Base-by-base conservation (phyloP, 2,113 vertebrate genomes). In the Ailuropoda melanoleuca region DNA sequence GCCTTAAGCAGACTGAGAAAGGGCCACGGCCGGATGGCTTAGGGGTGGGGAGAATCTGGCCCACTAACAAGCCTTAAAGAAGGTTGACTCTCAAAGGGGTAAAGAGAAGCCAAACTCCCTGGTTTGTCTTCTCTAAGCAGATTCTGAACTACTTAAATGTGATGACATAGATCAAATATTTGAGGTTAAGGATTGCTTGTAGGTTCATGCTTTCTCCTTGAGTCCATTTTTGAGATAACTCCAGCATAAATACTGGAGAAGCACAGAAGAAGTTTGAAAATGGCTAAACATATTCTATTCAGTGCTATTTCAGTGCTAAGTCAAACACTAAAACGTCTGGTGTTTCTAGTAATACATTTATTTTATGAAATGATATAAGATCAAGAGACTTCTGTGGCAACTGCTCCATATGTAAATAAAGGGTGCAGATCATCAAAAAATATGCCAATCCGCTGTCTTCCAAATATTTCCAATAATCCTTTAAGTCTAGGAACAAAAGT, bases 141-240 rank as follows among this genome's bases (percentile, higher is more conserved):
- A 96, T 93, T 90, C 93, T 88, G 92, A 97, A 81, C 93, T 84
- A 72, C 96, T 96, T 90, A 95, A 90, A 96, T 64, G 90, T 95
- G 92, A 97, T 97, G 97, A 96, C 98, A 97, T 75, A 88, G 92
- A 97, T 96, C 96, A 96, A 96, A 98, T 98, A 97, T 96, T 95
- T 98, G 97, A 96, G 97, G 97, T 95, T 97, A 93, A 93, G 72
- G 58, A 96, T 78, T 88, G 88, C 97, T 97, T 97, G 96, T 94
- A 96, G 95, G 50, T 62, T 93, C 97, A 60, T 93, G 88, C 64
- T 82, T 95, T 96, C 81, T 94, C 81, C 88, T 97, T 97, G 95
- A 97, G 96, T 88, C 94, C 90, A 58, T 62, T 96, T 95, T 94
- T 97, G 97, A 97, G 94, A 58, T 93, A 85, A 96, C 55, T 97